Base-by-base conservation (phyloP, 2,888 invertebrate species). In the Trachelus iudaicus region DNA sequence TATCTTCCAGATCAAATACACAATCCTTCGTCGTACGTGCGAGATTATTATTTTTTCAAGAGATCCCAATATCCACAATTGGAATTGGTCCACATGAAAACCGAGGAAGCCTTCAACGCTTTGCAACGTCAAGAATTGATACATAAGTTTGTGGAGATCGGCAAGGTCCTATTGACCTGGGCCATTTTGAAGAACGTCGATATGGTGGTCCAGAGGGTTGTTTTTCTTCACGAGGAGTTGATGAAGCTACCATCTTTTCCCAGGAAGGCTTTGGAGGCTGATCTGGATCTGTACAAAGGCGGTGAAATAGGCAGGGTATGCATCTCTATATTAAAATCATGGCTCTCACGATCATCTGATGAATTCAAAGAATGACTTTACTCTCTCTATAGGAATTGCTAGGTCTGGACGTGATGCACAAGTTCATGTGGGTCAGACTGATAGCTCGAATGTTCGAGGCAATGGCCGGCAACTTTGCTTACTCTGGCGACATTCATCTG, bases 231-330 rank as follows among this genome's bases (percentile, higher is more conserved):
- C 91, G 99, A 99, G 89, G 99, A 99, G 91, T 93, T 99, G 12
- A 98, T 99, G 95, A 99, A 99, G 90, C 93, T 99, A 12, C 99
- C 99, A 0, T 97, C 99, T 0, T 99, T 99, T 91, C 99, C 99
- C 0, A 94, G 99, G 40, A 99, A 99, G 92, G 99, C 99, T 3
- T 92, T 99, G 0, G 99, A 99, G 92, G 97, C 98, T 0, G 99
- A 99, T 91, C 94, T 99, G 84, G 97, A 98, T 87, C 93, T 98
- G 73, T 98, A 98, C 92, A 96, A 96, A 88, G 96, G 97, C 1
- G 98, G 98, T 13, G 95, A 96, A 86, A 94, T 98, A 85, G 98
- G 98, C 75, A 96, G 97, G 90, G 96, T 96, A 91, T 85, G 83
- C 75, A 69, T 31, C 71, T 71, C 31, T 23, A 71, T 4, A 71